phyloP scores from a whole-genome alignment of 2,113 vertebrate species.

The Cathartes aura region DNA sequence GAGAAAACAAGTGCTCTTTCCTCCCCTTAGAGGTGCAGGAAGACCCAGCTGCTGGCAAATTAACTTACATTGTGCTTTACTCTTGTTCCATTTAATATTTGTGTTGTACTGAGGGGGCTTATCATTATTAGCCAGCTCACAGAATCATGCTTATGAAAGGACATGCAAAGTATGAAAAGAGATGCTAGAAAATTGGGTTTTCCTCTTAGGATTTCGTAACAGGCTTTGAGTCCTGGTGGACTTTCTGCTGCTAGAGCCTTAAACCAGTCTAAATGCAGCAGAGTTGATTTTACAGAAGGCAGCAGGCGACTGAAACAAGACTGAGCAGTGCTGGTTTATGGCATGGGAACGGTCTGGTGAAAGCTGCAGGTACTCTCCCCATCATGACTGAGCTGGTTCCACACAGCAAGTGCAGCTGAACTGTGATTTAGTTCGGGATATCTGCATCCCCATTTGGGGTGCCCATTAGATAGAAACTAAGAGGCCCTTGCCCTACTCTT shows the following conservation, averaged over 20 bases:
- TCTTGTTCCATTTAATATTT: background rate
- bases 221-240: background rate
- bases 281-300: background rate
- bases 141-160: background rate
- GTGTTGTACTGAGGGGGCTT: background rate
- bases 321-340: background rate
- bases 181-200: background rate
- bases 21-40: background rate
- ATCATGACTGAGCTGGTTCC: background rate
- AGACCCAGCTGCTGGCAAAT: background rate
- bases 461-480: background rate
- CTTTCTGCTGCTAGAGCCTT: background rate
- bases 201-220: background rate
- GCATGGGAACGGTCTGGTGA: background rate
- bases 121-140: background rate
- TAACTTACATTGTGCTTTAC: background rate
- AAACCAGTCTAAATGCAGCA: background rate
- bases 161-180: background rate
- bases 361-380: background rate
- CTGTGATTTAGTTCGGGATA: background rate
- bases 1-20: background rate
- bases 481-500: background rate
- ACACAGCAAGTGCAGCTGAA: background rate
- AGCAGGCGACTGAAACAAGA: background rate
- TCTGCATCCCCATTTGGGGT: background rate